A percentile compares a stretch with the other conserved stretches of the same genome.
phyloP scores from a whole-genome alignment of 1,140 invertebrate species.

The Grapholita molesta region DNA sequence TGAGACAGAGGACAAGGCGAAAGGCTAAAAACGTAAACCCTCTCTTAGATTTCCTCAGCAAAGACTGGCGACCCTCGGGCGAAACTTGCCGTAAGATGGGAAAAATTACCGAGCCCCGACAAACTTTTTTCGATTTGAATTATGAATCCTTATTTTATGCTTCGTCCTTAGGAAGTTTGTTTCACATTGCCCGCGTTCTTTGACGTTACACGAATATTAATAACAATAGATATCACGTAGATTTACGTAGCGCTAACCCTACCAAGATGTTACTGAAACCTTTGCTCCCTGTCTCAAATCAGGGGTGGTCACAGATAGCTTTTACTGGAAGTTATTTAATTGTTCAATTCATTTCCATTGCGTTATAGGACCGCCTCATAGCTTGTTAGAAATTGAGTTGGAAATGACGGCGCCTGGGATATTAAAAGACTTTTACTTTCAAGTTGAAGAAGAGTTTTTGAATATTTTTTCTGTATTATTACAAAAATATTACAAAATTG shows the following conservation, averaged over 20 bases:
- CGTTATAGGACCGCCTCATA: not conserved
- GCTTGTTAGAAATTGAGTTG: conserved; percentile 33
- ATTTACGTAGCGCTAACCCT: conserved; percentile 26
- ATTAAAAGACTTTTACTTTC: conserved; percentile 39
- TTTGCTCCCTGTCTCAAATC: not conserved
- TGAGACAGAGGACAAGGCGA: conserved; percentile 69
- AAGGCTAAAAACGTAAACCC: conserved; percentile 77
- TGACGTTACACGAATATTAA: conserved; percentile 60
- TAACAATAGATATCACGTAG: conserved; percentile 43
- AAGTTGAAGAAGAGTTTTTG: conserved; percentile 43
- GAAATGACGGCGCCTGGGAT: conserved; percentile 29
- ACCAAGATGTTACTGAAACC: not conserved
- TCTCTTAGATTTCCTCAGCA: conserved; percentile 66
- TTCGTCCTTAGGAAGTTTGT: conserved; percentile 67
- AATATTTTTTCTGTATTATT: conserved; percentile 33
- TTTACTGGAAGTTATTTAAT: not conserved
- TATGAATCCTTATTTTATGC: conserved; percentile 77
- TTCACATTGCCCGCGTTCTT: conserved; percentile 64
- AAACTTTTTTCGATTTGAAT: conserved; percentile 78
- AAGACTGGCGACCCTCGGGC: conserved; percentile 63
- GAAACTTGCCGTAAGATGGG: conserved; percentile 73
- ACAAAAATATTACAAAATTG: no score
- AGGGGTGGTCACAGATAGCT: not conserved
- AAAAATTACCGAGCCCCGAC: conserved; percentile 70
- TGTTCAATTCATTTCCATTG: conserved; percentile 1